Evolutionary conservation across 1,140 invertebrate species (phyloP).

Genomic region (Riptortus pedestris): DNA sequence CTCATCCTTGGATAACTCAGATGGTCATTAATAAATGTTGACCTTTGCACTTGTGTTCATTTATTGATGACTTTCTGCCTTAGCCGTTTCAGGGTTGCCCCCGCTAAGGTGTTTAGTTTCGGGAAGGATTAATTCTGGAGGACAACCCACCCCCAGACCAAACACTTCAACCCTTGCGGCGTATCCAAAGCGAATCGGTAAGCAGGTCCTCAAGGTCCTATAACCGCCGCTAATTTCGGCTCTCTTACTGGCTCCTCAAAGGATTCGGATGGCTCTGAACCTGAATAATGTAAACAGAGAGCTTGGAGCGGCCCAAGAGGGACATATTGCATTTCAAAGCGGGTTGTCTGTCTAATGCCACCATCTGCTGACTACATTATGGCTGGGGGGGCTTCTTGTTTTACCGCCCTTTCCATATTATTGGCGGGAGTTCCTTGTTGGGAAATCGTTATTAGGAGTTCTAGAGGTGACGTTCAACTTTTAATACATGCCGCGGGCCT

Average conservation of each 20-base stretch:
- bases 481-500: not conserved
- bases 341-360: conserved; percentile 16
- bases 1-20: too few species aligned
- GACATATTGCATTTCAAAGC: conserved; percentile 23
- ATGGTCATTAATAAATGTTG: too few species aligned
- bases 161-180: too few species aligned
- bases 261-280: too few species aligned
- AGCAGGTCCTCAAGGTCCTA: not conserved
- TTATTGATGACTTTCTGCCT: too few species aligned
- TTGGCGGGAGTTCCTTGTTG: not conserved
- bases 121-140: too few species aligned
- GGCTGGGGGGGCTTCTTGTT: not conserved
- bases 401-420: conserved; percentile 20
- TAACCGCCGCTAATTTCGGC: not conserved
- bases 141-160: too few species aligned
- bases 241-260: not conserved
- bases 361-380: conserved; percentile 24
- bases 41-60: too few species aligned
- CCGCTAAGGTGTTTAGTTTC: too few species aligned
- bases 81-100: too few species aligned
- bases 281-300: not conserved
- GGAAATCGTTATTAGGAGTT: conserved; percentile 2
- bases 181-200: not conserved
- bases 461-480: conserved; percentile 2
- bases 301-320: not conserved